A percentile compares a stretch with the other conserved stretches of the same genome.
phyloP scores from a whole-genome alignment of 2,888 invertebrate genomes.

The Plagodis dolabraria region DNA sequence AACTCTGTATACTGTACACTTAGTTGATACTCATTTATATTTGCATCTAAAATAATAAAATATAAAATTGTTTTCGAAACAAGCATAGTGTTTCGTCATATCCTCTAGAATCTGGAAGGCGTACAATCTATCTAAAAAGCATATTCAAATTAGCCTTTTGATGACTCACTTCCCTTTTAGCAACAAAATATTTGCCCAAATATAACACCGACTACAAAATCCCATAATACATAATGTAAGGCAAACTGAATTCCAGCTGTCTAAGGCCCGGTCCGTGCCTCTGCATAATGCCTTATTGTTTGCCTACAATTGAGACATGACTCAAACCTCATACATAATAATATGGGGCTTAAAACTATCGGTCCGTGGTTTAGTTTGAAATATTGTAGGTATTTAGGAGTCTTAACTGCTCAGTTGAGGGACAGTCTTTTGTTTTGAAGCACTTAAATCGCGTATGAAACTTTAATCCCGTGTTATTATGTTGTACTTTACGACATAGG shows the following conservation, averaged over 20 bases:
- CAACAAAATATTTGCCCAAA: constrained; percentile 22
- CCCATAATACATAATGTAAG: constrained; percentile 27
- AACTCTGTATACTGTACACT: no score
- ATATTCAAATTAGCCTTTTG: no score
- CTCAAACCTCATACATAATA: constrained; percentile 52
- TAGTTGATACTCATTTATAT: no score
- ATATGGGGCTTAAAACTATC: constrained; percentile 51
- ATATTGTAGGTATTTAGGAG: constrained; percentile 45
- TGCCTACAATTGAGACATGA: constrained; percentile 54
- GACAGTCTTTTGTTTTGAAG: not conserved
- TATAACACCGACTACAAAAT: constrained; percentile 18
- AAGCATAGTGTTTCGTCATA: no score
- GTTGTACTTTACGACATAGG: no score
- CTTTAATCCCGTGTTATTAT: no score
- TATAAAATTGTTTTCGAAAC: no score
- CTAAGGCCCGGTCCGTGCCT: constrained; percentile 41
- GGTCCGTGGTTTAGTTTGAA: constrained; percentile 45
- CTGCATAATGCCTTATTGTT: constrained; percentile 48
- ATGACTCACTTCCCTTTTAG: not conserved
- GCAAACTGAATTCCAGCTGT: constrained; percentile 26
- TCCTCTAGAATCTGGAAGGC: no score
- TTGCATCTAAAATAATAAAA: no score
- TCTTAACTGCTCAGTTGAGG: constrained; percentile 37
- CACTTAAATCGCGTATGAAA: no score
- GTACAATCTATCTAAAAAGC: no score